These are phyloP conservation scores for Cancer borealis DNA, from an alignment of 2,888 invertebrate genomes.

Conservation along the genomic window DNA sequence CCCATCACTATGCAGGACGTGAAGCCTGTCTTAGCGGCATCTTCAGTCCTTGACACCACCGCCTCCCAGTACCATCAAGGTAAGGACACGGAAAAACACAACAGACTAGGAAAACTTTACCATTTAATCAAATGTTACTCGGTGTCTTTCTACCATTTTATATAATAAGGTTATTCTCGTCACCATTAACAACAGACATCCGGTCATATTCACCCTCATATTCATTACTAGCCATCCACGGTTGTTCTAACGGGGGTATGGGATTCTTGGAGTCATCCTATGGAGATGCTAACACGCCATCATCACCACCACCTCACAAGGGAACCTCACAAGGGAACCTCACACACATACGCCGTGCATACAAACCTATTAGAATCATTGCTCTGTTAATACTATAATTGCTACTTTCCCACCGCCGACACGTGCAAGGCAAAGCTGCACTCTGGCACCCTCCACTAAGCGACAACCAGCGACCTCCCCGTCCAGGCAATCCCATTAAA, in stretches of 20 bases:
- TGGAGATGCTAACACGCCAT: slow-evolving; percentile 17
- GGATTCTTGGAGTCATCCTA: slow-evolving; percentile 43
- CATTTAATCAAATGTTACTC: not conserved
- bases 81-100: slow-evolving; percentile 46
- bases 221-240: slow-evolving; percentile 37
- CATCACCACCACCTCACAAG: not conserved
- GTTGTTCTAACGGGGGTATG: slow-evolving; percentile 9
- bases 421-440: not conserved
- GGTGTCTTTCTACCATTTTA: not conserved
- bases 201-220: not conserved
- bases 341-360: not conserved
- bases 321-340: not conserved
- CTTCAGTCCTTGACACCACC: slow-evolving; percentile 75
- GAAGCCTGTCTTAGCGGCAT: slow-evolving; percentile 76
- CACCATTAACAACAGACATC: slow-evolving; percentile 30
- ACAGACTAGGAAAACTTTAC: not conserved
- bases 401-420: not conserved
- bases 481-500: slow-evolving; percentile 37
- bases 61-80: slow-evolving; percentile 77
- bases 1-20: slow-evolving; percentile 77
- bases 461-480: slow-evolving; percentile 28
- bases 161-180: not conserved
- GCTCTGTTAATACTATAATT: not conserved
- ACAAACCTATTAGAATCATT: not conserved
- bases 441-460: slow-evolving; percentile 13